Evolutionary conservation across 2,797 vertebrate species (phyloP), one percentile per base, ranked within the genome.

Genomic region (Protonibea diacanthus): DNA sequence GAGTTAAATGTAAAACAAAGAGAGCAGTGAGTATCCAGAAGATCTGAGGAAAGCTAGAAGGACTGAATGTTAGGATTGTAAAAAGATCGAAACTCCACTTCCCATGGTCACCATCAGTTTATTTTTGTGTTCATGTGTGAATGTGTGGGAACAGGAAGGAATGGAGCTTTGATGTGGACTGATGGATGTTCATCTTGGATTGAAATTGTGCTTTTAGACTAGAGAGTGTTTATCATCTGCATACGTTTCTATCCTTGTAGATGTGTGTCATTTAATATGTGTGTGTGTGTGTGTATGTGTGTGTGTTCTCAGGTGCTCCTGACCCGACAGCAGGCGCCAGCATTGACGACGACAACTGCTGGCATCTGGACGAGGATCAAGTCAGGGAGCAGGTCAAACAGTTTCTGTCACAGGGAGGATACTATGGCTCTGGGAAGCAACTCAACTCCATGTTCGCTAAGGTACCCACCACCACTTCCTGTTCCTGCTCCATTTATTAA

Each of bases 331-430:
- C 97, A 70, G 98, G 98, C 58, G 98, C 98, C 91, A 99, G 98
- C 93, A 98, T 99, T 5, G 96, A 98, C 0, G 98, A 99, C 0
- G 98, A 99, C 87, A 99, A 99, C 95, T 99, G 97, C 94, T 99
- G 98, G 98, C 98, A 99, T 93, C 95, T 99, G 94, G 97, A 99
- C 0, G 98, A 99, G 90, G 98, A 99, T 78, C 98, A 99, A 87
- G 98, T 99, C 83, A 94, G 97, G 88, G 97, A 99, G 92, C 98
- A 99, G 88, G 97, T 99, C 93, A 99, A 98, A 88, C 96, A 98
- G 89, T 99, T 99, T 90, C 96, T 99, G 74, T 98, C 97, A 67
- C 97, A 99, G 94, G 98, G 98, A 75, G 97, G 98, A 68, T 99
- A 99, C 95, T 99, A 98, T 52, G 97, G 97, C 88, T 98, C 97